Conservation (phyloP, 2,113 vertebrate species). For the Callopanchax toddi region DNA sequence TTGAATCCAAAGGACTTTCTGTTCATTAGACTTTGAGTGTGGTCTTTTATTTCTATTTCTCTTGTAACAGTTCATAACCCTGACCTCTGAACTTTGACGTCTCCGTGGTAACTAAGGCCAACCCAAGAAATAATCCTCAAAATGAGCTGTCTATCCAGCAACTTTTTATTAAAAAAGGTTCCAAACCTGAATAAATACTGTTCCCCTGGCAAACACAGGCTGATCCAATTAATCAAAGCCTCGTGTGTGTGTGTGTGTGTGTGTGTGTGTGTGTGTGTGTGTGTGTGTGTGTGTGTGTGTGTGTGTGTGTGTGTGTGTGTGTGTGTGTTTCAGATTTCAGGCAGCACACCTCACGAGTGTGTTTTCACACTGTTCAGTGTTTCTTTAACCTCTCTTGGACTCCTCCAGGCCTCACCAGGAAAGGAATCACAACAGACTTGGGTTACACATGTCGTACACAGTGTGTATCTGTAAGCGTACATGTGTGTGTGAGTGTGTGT, state of each 20-base stretch:
- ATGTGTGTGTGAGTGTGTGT: conserved; percentile 18
- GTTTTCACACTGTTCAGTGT: conserved; percentile 74
- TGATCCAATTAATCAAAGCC: conserved; percentile 76
- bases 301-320: conserved; percentile 42
- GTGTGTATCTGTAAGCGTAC: conserved; percentile 50
- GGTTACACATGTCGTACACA: conserved; percentile 81
- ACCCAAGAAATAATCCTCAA: conserved; percentile 53
- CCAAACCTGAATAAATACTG: conserved; percentile 70
- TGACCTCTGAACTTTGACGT: conserved; percentile 58
- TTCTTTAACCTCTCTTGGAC: conserved; percentile 80
- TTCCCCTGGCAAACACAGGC: conserved; percentile 66
- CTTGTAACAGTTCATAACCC: conserved; percentile 61
- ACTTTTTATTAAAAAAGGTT: conserved; percentile 64
- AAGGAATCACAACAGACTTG: conserved; percentile 82
- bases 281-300: conserved; percentile 45
- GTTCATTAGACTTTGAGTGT: conserved; percentile 13
- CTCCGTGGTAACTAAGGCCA: conserved; percentile 53
- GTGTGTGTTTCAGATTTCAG: conserved; percentile 66
- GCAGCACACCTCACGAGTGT: conserved; percentile 74
- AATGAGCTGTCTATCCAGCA: conserved; percentile 64
- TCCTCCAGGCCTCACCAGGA: conserved; percentile 72
- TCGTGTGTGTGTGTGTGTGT: conserved; percentile 9
- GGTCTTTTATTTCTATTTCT: conserved; percentile 41
- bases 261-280: conserved; percentile 43
- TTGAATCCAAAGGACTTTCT: conserved; percentile 19